These are phyloP conservation scores for Asbolus verrucosus DNA, from an alignment of 1,140 invertebrate genomes.

Conservation along the genomic window DNA sequence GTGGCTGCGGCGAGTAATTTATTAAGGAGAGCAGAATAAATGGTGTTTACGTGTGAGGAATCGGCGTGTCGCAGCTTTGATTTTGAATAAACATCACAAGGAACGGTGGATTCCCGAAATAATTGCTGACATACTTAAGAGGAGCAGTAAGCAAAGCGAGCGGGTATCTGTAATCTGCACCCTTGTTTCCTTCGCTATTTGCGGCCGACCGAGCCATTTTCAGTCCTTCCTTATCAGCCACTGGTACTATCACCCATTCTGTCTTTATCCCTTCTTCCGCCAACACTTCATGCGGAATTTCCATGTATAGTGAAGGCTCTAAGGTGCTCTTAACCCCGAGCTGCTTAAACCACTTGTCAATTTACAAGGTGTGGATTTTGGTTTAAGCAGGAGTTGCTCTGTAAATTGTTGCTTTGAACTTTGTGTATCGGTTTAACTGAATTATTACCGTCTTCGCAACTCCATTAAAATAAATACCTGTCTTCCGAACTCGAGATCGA, in stretches of 20 bases:
- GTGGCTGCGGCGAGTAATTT: constrained; percentile 1
- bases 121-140: constrained; percentile 55
- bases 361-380: constrained; percentile 55
- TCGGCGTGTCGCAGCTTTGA: constrained; percentile 6
- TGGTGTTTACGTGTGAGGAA: constrained; percentile 8
- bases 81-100: constrained; percentile 6
- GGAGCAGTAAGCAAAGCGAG: constrained; percentile 54
- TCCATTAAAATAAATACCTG: constrained; percentile 26
- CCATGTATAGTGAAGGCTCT: constrained; percentile 49
- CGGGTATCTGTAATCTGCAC: constrained; percentile 60
- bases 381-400: constrained; percentile 43
- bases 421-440: constrained; percentile 35
- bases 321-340: constrained; percentile 46
- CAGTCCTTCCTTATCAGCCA: constrained; percentile 55
- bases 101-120: constrained; percentile 45
- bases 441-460: constrained; percentile 24
- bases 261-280: constrained; percentile 45
- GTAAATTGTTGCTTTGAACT: constrained; percentile 49
- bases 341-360: constrained; percentile 53
- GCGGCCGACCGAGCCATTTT: constrained; percentile 57
- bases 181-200: constrained; percentile 60
- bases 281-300: constrained; percentile 52
- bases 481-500: not conserved
- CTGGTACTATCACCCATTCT: constrained; percentile 43
- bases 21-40: constrained; percentile 16